Base-by-base conservation (phyloP, 2,888 invertebrate species). In the Acleris literana region DNA sequence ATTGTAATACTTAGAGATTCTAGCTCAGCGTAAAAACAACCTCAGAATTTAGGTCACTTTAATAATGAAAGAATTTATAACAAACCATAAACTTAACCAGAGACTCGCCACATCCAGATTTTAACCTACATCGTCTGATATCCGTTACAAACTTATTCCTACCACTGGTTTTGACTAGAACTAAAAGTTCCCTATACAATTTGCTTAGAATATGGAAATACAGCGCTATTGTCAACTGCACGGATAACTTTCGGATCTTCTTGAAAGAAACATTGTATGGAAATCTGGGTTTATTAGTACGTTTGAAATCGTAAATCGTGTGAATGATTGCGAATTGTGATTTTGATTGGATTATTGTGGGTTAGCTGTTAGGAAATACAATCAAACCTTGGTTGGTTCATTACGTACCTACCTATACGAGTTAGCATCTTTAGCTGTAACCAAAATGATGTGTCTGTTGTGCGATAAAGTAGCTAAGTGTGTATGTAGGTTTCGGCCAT, bases 271-370 rank as follows among this genome's bases (percentile, higher is more conserved):
- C 46, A 46, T 25, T 57, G 57, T 57, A 44, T 25, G 22, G n/a
- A 55, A 56, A 44, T 57, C 46, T 25, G 57, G 46, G 46, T 46
- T 57, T 17, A 49, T 39, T 39, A 39, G 33, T 3, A 33, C 39
- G 2, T 46, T 46, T 57, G 57, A 57, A 57, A 57, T 57, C 46
- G 46, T 57, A 57, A 57, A 57, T 46, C 57, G 46, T 13, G 57
- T 57, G 46, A 57, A 57, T 57, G 25, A 57, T 57, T 25, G 57
- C 57, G n/a, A 46, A 43, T 44, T 7, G 22, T 49, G 11, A 56
- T 56, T 56, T 56, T 56, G 56, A 57, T 57, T 57, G 22, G 57
- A 57, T 57, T 57, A 57, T 20, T 6, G 20, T 16, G 55, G 43
- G 20, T 57, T 46, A 46, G 17, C 11, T 25, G 52, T 52, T 22